These are phyloP conservation scores for Euphonia xanthogaster DNA, from an alignment of 2,797 vertebrate genomes.

Conservation along the genomic window DNA sequence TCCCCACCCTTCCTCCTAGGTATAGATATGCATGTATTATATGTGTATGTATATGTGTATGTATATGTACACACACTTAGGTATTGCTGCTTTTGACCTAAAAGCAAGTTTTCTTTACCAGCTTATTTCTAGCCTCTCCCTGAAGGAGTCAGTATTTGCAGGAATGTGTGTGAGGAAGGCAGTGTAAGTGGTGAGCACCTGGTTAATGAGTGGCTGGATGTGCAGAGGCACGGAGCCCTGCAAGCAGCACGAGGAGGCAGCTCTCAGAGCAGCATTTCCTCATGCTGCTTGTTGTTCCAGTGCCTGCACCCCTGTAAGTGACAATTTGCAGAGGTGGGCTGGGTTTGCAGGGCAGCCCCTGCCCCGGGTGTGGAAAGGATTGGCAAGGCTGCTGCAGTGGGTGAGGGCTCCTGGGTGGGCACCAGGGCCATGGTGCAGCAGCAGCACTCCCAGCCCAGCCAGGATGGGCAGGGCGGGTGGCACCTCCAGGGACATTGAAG, in stretches of 20 bases:
- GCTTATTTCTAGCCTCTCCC: neutral
- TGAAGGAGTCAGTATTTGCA: neutral
- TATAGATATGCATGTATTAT: neutral
- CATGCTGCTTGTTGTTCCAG: accelerated
- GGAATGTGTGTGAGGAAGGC: neutral
- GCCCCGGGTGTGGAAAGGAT: neutral
- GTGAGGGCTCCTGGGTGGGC: accelerated
- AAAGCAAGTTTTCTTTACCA: neutral
- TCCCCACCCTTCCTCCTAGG: neutral
- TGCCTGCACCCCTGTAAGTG: neutral
- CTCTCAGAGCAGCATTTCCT: neutral
- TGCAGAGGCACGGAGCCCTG: neutral
- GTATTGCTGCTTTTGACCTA: neutral
- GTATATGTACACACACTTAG: neutral
- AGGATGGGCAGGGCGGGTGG: neutral
- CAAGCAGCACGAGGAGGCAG: neutral
- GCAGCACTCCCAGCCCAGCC: accelerated
- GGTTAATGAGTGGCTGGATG: neutral
- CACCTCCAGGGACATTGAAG: neutral
- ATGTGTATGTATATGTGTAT: neutral
- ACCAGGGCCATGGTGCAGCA: accelerated
- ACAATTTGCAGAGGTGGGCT: neutral
- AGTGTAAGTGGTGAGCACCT: neutral
- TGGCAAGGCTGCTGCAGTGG: neutral
- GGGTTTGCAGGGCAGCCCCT: neutral